Evolutionary conservation across 2,888 invertebrate species (phyloP), one percentile per base, ranked within the genome.

Genomic region (Lasioglossum marginatum): DNA sequence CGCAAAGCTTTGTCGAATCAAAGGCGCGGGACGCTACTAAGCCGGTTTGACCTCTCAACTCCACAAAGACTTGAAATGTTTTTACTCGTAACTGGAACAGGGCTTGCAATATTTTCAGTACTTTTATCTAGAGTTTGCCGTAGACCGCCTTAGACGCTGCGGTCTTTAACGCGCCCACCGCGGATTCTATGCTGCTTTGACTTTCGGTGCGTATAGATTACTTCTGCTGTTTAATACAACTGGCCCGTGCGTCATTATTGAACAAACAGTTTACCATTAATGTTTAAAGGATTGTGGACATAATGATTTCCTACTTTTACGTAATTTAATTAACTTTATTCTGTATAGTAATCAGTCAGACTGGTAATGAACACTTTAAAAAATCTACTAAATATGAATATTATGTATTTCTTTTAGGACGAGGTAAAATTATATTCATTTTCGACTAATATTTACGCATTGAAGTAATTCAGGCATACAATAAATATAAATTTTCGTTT

Each of bases 21-120:
- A 83, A 76, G 82, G 60, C 70, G 27, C 52, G 34, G 43, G 76
- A 76, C 27, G 43, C 4, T 31, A 23, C 37, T 45, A 31, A 71
- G 57, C 43, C 52, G 27, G 60, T 31, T 52, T 66, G 43, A 34
- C 63, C 66, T 45, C 34, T 45, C 60, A 3, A 60, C n/a, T 75
- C 31, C 34, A 71, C 60, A 43, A 52, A 63, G 48, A 48, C 27
- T n/a, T 43, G 60, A 45, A 37, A 60, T 34, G 52, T 34, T 76
- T 43, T 71, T 52, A 60, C 48, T 57, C 48, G 27, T 82, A 43
- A 60, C 40, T 23, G n/a, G 37, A 19, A 23, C 40, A 23, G 40
- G 23, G 19, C 23, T 37, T 34, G 68, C 37, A 23, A 37, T 68
- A 23, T 68, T 37, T 68, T 68, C 23, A 23, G 23, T 34, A 23